Conservation (phyloP, 1,140 invertebrate species). For the Spodoptera frugiperda region DNA sequence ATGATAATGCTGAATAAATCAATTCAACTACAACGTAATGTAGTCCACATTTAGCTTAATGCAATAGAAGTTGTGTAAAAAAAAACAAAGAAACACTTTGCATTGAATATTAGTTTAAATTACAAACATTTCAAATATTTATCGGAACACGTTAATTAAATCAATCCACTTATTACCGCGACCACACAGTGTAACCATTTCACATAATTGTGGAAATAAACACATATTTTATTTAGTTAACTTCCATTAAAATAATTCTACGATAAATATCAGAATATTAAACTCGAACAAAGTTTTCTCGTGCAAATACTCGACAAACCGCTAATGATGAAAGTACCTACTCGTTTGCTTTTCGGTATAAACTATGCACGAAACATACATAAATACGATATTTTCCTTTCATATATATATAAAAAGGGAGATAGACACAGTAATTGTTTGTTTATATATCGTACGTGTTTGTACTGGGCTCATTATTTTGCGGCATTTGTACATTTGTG, state of each 20-base stretch:
- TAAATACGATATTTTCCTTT: not conserved
- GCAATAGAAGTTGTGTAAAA: no score
- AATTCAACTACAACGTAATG: no score
- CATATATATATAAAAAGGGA: constrained; percentile 14
- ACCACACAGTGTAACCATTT: constrained; percentile 44
- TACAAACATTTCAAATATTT: no score
- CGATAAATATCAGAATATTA: no score
- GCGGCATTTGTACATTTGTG: constrained; percentile 58
- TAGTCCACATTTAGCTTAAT: no score
- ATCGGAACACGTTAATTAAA: constrained; percentile 9
- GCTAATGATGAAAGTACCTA: not conserved
- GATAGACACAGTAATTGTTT: constrained; percentile 49
- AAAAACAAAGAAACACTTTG: no score
- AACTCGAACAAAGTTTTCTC: no score
- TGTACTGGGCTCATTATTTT: constrained; percentile 74
- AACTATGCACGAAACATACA: not conserved
- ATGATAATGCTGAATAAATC: no score
- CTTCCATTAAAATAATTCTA: no score
- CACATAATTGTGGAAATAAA: not conserved
- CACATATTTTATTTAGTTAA: no score
- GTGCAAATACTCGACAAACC: no score
- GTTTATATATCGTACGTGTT: constrained; percentile 66
- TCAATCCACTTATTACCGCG: constrained; percentile 56
- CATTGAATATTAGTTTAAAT: no score
- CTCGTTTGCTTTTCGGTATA: not conserved